These are phyloP conservation scores for Drosophila paucipuncta DNA, from an alignment of 2,888 invertebrate species.

Conservation along the genomic window DNA sequence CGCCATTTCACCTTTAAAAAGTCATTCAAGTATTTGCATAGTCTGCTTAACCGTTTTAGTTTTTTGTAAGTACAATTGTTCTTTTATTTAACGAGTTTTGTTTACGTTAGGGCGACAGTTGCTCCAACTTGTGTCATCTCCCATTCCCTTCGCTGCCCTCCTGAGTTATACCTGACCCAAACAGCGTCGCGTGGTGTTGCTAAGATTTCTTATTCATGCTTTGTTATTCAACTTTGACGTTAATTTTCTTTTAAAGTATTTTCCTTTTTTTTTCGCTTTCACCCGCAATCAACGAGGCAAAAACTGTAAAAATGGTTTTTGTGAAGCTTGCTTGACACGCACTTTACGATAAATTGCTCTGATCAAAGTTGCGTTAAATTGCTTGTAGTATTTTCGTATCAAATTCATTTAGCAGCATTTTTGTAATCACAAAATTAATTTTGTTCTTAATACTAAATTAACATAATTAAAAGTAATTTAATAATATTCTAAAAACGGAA, in stretches of 20 bases:
- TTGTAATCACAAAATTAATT: constrained; percentile 1
- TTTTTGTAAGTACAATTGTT: constrained; percentile 79
- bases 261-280: constrained; percentile 20
- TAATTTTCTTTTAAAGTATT: constrained; percentile 70
- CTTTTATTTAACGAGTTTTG: constrained; percentile 81
- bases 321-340: constrained; percentile 49
- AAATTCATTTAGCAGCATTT: not conserved
- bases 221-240: constrained; percentile 77
- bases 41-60: constrained; percentile 81
- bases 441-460: not conserved
- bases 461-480: not conserved
- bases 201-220: constrained; percentile 72
- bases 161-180: constrained; percentile 18
- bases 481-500: not conserved
- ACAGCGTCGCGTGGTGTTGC: constrained; percentile 48
- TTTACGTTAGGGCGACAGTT: constrained; percentile 70
- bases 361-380: not conserved
- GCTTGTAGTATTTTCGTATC: not conserved
- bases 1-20: constrained; percentile 84
- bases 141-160: not conserved
- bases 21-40: constrained; percentile 84
- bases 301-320: constrained; percentile 28
- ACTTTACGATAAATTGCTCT: constrained; percentile 38
- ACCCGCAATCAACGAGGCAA: constrained; percentile 43
- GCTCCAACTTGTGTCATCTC: constrained; percentile 35